Base-by-base conservation (phyloP, 2,888 invertebrate species). In the Bursaphelenchus okinawaensis region DNA sequence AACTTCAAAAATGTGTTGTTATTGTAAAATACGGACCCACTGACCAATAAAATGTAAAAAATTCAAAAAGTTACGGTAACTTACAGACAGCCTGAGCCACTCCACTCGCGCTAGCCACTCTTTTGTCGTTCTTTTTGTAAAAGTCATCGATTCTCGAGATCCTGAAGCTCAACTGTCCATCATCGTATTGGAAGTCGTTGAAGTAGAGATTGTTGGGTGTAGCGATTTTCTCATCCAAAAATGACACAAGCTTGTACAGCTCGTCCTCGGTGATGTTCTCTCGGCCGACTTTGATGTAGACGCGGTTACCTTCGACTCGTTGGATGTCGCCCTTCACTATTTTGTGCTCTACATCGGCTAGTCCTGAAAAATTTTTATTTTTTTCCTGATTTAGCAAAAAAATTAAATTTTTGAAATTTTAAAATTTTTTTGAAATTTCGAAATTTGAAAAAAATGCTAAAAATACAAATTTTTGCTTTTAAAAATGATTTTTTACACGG, bases 31-130 rank as follows among this genome's bases (percentile, higher is more conserved):
- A 54, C 6, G 6, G 20, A 3, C 40, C 16, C 40, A 40, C 40
- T 4, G 40, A 16, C 16, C 40, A 6, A 40, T 16, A 40, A n/a
- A n/a, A n/a, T n/a, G n/a, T 6, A 4, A 40, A 40, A 40, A 40
- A 40, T 6, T n/a, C 3, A 12, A 40, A 40, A 52, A 22, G 3
- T 7, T 2, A 4, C 22, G 26, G 28, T 22, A 19, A 70, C 78
- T 69, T 60, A 78, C 78, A 81, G 52, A 81, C 80, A 55, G 79
- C 79, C 24, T 80, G 71, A n/a, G 81, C 80, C 26, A 81, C 76
- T 55, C 78, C 78, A 60, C 76, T 77, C 19, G 78, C 78, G 29
- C 75, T 73, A 59, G 75, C 75, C n/a, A 80, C 68, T 57, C 74
- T 52, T 66, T 75, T 76, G 55, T 75, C 77, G 27, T 62, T 67